Percentiles rank a stretch among this genome's conserved stretches.
phyloP scores from a whole-genome alignment of 2,888 invertebrate genomes.

The Hermodice carunculata region DNA sequence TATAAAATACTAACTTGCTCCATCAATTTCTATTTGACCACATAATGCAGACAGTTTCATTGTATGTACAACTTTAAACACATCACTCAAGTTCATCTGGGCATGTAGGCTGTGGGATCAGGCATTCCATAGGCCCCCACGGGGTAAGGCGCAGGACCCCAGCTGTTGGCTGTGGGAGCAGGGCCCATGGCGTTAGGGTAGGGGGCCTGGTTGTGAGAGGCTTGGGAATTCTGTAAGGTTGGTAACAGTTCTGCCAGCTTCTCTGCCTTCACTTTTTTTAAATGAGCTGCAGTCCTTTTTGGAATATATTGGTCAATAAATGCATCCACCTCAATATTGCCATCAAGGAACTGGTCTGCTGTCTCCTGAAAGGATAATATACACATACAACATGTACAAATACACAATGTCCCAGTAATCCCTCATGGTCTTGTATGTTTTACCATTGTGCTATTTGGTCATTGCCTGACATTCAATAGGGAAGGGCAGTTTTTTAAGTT shows the following conservation, averaged over 20 bases:
- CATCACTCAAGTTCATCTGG: no score
- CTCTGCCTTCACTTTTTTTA: constrained; percentile 91
- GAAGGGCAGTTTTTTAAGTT: no score
- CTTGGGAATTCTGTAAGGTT: neutral
- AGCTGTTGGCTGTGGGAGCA: neutral
- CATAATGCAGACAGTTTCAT: no score
- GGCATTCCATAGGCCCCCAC: constrained; percentile 8
- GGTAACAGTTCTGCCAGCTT: constrained; percentile 79
- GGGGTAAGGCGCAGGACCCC: constrained; percentile 10
- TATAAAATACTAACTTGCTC: no score
- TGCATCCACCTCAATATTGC: constrained; percentile 79
- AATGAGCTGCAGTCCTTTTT: constrained; percentile 82
- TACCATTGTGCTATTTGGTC: no score
- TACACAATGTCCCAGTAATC: no score
- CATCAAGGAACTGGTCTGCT: constrained; percentile 84
- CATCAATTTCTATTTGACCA: no score
- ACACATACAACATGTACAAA: no score
- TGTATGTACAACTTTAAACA: no score
- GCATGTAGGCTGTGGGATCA: constrained; percentile 10
- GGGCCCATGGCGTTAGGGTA: neutral
- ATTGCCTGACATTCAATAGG: no score
- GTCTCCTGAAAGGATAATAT: constrained; percentile 72
- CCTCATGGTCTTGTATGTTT: no score
- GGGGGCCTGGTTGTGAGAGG: neutral
- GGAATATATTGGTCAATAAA: constrained; percentile 88